Conservation (phyloP, 2,888 invertebrate species). For the Pyrrhosoma nymphula region DNA sequence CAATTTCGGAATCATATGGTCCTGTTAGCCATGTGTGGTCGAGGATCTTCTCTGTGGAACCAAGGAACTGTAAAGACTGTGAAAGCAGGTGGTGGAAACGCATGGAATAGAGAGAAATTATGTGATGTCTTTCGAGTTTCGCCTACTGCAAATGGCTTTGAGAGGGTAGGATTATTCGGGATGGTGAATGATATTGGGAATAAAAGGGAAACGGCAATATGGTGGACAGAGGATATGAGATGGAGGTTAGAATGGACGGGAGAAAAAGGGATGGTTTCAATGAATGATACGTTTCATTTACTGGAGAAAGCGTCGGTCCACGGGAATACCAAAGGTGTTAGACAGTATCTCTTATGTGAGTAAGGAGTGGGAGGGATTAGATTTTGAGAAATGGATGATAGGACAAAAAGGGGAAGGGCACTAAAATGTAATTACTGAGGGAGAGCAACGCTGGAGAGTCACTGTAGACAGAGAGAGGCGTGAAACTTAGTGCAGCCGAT, state of each 20-base stretch:
- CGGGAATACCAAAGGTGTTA: background rate
- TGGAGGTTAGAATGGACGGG: background rate
- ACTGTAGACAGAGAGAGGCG: background rate
- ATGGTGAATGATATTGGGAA: background rate
- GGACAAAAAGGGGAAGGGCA: background rate
- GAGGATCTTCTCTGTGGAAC: background rate
- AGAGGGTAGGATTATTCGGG: background rate
- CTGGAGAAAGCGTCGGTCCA: background rate
- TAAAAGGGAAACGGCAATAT: background rate
- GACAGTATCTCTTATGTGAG: background rate
- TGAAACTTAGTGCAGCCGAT: conserved; percentile 36
- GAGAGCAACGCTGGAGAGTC: background rate
- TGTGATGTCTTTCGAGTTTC: background rate
- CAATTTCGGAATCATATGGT: background rate
- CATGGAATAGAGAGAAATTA: background rate
- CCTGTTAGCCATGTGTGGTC: background rate
- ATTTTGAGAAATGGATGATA: background rate
- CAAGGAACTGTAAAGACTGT: background rate
- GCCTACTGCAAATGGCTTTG: background rate
- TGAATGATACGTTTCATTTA: background rate
- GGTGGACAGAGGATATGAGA: background rate
- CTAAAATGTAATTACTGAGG: background rate
- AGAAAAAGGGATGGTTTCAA: background rate
- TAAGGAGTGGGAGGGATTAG: background rate
- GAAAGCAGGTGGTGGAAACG: background rate